phyloP scores from a whole-genome alignment of 2,113 vertebrate genomes.

The Gulo gulo region DNA sequence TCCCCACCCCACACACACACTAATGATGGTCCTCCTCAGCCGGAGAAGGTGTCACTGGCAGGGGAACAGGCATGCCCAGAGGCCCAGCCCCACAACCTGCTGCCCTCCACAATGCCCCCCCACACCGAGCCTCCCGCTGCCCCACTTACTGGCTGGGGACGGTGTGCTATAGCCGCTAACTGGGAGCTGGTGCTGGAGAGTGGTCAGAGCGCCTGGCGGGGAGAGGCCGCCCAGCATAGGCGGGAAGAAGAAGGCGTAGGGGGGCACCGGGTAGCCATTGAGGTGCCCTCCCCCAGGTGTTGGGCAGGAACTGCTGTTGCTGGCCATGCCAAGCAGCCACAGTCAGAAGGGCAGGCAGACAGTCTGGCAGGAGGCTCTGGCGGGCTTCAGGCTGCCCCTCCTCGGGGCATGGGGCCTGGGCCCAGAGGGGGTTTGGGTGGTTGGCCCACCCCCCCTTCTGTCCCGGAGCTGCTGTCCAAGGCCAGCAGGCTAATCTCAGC shows the following conservation, averaged over 20 bases:
- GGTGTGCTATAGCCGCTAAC: conserved; percentile 98
- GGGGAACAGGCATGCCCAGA: neutral
- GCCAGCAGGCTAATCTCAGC: neutral
- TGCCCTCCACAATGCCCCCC: neutral
- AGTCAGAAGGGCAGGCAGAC: conserved; percentile 46
- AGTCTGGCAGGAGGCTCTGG: conserved; percentile 14
- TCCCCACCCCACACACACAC: neutral
- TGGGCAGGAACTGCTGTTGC: conserved; percentile 94
- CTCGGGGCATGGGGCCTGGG: conserved; percentile 68
- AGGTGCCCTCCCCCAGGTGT: conserved; percentile 89
- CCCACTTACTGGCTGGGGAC: conserved; percentile 95
- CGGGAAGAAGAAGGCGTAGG: conserved; percentile 97
- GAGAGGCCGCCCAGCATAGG: conserved; percentile 95
- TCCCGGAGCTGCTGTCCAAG: conserved; percentile 48
- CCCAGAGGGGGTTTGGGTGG: conserved; percentile 60
- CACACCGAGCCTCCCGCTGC: neutral
- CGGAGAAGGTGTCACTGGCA: neutral
- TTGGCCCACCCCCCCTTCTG: conserved; percentile 42
- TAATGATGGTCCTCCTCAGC: neutral
- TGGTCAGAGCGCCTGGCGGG: conserved; percentile 87
- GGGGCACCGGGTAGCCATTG: conserved; percentile 92
- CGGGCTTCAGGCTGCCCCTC: conserved; percentile 69
- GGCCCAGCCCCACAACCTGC: neutral
- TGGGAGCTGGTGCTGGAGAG: conserved; percentile 90
- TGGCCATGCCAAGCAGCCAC: conserved; percentile 88